Percentiles rank a stretch among this genome's conserved stretches.
Conservation (phyloP, 1,140 invertebrate genomes). For the Pectinophora gossypiella region DNA sequence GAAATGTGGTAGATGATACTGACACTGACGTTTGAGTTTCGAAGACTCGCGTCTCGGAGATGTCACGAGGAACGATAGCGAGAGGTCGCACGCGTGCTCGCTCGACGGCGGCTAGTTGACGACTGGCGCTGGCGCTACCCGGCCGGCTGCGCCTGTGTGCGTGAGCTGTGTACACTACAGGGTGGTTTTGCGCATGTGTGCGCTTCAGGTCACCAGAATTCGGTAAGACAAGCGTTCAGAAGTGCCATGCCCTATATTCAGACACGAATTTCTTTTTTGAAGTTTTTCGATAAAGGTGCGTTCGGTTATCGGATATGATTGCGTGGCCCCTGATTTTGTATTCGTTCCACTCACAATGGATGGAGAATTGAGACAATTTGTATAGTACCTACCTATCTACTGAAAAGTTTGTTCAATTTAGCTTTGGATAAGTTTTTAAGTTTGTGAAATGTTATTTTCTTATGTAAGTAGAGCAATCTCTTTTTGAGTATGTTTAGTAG, state of each 20-base stretch:
- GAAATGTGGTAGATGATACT: background rate
- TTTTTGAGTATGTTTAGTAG: too few species aligned
- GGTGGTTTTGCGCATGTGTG: slow-evolving; percentile 10
- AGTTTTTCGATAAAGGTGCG: background rate
- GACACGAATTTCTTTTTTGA: slow-evolving; percentile 4
- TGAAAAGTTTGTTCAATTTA: too few species aligned
- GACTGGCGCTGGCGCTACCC: slow-evolving; percentile 4
- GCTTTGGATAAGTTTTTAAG: too few species aligned
- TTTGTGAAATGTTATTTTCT: too few species aligned
- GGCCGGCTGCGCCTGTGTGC: slow-evolving; percentile 3
- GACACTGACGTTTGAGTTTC: background rate
- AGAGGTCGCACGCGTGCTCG: background rate
- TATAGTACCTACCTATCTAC: too few species aligned
- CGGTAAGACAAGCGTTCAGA: slow-evolving; percentile 10
- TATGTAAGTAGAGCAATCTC: too few species aligned
- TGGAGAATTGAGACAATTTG: too few species aligned
- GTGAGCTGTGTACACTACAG: slow-evolving; percentile 5
- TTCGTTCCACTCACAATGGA: too few species aligned
- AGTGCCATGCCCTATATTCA: slow-evolving; percentile 13
- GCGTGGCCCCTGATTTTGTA: too few species aligned
- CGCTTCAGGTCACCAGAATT: slow-evolving; percentile 16
- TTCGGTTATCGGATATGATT: background rate
- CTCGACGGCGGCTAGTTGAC: background rate
- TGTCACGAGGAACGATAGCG: background rate
- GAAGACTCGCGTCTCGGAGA: background rate